These are phyloP conservation scores for Cryptocephalus moraei DNA, from an alignment of 2,888 invertebrate species.

Conservation along the genomic window DNA sequence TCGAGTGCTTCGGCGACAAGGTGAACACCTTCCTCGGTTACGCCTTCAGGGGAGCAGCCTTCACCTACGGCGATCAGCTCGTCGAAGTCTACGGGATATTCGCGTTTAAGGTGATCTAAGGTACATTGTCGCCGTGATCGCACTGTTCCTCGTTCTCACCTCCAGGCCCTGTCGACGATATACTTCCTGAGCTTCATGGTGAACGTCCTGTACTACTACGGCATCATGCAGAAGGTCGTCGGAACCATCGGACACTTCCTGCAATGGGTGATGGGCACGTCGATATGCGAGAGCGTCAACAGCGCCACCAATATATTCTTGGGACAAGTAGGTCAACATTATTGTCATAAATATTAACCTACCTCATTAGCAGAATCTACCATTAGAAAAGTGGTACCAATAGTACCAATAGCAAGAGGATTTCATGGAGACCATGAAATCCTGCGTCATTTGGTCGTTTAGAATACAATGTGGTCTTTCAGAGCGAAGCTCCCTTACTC, in stretches of 20 bases:
- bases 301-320: slow-evolving; percentile 90
- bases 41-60: slow-evolving; percentile 67
- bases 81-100: slow-evolving; percentile 54
- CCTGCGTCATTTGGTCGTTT: too few species aligned
- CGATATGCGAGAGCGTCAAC: slow-evolving; percentile 89
- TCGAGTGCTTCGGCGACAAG: slow-evolving; percentile 53
- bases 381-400: too few species aligned
- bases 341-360: too few species aligned
- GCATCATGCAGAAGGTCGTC: slow-evolving; percentile 80
- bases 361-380: too few species aligned
- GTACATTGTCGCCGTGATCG: background rate
- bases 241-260: slow-evolving; percentile 70
- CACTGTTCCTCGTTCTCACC: slow-evolving; percentile 5
- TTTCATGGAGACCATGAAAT: too few species aligned
- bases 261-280: slow-evolving; percentile 66
- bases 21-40: slow-evolving; percentile 69
- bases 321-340: slow-evolving; percentile 68
- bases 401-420: too few species aligned
- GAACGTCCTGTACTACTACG: slow-evolving; percentile 80
- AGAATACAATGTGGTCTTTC: too few species aligned
- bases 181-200: slow-evolving; percentile 91
- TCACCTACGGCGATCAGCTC: slow-evolving; percentile 70
- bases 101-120: slow-evolving; percentile 68
- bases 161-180: slow-evolving; percentile 75
- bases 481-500: slow-evolving; percentile 85